Conservation (phyloP, 2,888 invertebrate genomes). For the Cynaeus angustus region DNA sequence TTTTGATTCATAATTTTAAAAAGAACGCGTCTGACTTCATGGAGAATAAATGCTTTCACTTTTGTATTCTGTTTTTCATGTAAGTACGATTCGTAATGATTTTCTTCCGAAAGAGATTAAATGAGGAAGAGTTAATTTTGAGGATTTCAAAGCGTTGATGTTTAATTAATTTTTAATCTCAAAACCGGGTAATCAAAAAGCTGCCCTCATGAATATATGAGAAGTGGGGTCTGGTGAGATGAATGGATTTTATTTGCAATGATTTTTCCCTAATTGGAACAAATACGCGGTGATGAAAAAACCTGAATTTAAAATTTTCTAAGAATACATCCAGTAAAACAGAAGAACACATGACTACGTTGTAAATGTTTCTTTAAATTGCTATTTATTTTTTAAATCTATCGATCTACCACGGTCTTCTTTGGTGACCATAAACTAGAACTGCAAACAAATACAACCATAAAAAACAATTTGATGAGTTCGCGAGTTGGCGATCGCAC, state of each 20-base stretch:
- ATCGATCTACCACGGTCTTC: too few relatives aligned
- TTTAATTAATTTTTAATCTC: constrained; percentile 32
- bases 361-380: too few relatives aligned
- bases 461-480: constrained; percentile 2
- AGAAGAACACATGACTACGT: too few relatives aligned
- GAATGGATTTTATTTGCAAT: too few relatives aligned
- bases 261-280: too few relatives aligned
- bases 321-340: too few relatives aligned
- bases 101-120: constrained; percentile 26
- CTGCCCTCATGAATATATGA: constrained; percentile 19
- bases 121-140: constrained; percentile 23
- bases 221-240: too few relatives aligned
- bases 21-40: constrained; percentile 6
- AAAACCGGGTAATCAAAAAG: constrained; percentile 3
- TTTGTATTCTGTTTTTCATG: constrained; percentile 26
- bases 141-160: constrained; percentile 31
- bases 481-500: background rate
- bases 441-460: background rate
- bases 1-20: constrained; percentile 3
- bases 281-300: too few relatives aligned
- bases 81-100: constrained; percentile 23
- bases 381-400: too few relatives aligned
- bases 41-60: constrained; percentile 13
- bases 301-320: too few relatives aligned
- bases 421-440: background rate